phyloP scores from a whole-genome alignment of 2,797 vertebrate genomes.

The Bradypus variegatus region DNA sequence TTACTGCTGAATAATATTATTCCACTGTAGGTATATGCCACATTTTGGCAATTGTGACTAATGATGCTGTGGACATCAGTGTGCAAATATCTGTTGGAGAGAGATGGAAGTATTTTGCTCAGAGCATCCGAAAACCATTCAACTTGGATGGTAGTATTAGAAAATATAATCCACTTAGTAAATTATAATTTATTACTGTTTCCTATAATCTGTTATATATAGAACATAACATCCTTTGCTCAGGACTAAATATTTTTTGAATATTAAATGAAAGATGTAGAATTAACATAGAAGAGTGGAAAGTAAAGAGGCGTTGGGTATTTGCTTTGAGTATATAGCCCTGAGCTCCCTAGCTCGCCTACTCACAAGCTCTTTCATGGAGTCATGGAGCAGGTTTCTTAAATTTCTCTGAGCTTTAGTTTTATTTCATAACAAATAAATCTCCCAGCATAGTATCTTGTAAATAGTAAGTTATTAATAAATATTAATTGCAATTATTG shows the following conservation, averaged over 20 bases:
- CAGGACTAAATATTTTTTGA: neutral
- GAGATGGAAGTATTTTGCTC: neutral
- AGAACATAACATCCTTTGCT: neutral
- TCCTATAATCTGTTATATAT: neutral
- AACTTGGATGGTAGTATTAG: neutral
- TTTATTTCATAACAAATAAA: slow-evolving; percentile 4
- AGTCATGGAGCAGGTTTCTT: neutral
- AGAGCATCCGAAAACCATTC: neutral
- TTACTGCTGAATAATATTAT: too few relatives aligned
- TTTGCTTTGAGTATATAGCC: neutral
- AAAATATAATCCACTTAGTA: neutral
- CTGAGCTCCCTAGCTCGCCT: neutral
- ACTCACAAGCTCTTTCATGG: neutral
- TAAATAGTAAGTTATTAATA: slow-evolving; percentile 21
- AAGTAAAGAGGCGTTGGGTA: neutral
- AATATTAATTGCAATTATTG: neutral
- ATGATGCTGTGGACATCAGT: too few relatives aligned
- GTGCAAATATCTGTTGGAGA: too few relatives aligned
- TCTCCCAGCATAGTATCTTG: neutral
- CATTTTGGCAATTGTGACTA: too few relatives aligned
- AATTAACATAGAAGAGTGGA: neutral
- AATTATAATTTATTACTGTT: slow-evolving; percentile 14
- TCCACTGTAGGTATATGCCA: too few relatives aligned
- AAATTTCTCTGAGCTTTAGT: neutral
- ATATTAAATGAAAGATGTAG: neutral